Evolutionary conservation across 35 echinoderm and acorn worm species (phyloP).

Genomic region (Nesometra sesokonis): DNA sequence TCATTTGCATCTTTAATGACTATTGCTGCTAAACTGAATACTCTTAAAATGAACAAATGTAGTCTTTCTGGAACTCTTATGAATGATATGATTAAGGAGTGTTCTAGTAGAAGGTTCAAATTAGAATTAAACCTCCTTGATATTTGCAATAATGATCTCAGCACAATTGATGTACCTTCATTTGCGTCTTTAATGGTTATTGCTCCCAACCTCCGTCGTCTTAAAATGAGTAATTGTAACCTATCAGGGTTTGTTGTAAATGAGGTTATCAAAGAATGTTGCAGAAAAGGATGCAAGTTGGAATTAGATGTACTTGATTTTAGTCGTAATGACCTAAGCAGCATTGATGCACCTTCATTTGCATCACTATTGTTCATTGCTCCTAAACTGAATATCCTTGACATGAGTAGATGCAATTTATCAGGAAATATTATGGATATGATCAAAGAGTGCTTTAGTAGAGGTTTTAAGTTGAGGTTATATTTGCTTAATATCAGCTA

Average conservation of each 20-base stretch:
- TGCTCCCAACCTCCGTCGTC: not conserved
- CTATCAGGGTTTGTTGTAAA: too few species aligned
- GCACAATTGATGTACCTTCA: not conserved
- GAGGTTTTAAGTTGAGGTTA: not conserved
- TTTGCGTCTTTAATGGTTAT: not conserved
- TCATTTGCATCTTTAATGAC: not conserved
- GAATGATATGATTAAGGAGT: not conserved
- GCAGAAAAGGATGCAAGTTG: not conserved
- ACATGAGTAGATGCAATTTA: not conserved
- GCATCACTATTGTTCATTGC: not conserved
- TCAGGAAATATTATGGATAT: not conserved
- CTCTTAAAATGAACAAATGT: not conserved
- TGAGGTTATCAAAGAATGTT: not conserved
- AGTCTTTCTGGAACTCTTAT: not conserved
- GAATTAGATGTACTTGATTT: not conserved
- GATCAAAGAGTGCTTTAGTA: not conserved
- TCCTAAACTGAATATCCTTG: not conserved
- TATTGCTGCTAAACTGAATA: not conserved
- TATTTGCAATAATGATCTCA: not conserved
- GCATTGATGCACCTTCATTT: not conserved
- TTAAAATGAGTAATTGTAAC: not conserved
- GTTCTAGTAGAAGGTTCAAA: not conserved
- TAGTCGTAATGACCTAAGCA: not conserved
- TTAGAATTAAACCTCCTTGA: not conserved
- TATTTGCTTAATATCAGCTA: not conserved